Evolutionary conservation across 2,113 vertebrate species (phyloP), one percentile per base, ranked within the genome.

Genomic region (Lates calcarifer): DNA sequence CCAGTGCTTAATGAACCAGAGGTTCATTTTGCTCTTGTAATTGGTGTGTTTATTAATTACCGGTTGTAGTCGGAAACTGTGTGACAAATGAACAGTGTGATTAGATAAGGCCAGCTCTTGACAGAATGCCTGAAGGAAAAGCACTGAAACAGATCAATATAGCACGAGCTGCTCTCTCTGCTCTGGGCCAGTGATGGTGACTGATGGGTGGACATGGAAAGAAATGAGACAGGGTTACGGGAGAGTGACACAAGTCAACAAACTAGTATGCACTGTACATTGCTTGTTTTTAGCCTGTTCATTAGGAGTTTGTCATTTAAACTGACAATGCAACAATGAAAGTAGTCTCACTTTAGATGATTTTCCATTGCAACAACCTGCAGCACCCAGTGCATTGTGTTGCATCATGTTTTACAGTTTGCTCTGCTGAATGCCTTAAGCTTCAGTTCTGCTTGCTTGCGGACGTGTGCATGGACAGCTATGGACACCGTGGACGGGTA

Each of bases 41-140:
- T 84, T 87, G 82, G 61, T 83, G 71, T 82, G 85, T 85, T 82
- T 90, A 86, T 90, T 88, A 87, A 90, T 92, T 85, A 86, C 66
- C 56, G 69, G 73, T 60, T 79, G 82, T 70, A 56, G 81, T 72
- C 24, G 33, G 79, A 76, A 83, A 70, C 74, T 64, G 80, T 70
- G 82, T 84, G 80, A 86, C 89, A 89, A 88, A 91, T 88, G 80
- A 88, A 39, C 31, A 53, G 64, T 81, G 85, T 88, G 85, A 92
- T 93, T 83, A 87, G 87, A 91, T 93, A 90, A 91, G 89, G 62
- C 57, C 61, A 0, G 74, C 73, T 71, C 81, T 89, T 83, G 85
- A 88, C 81, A 61, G 63, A 79, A 87, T 13, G 82, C 81, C 83
- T 83, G 79, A 72, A 67, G 82, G 41, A 82, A 81, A 83, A 81